phyloP scores from a whole-genome alignment of 1,140 invertebrate genomes.

The Ips nitidus region DNA sequence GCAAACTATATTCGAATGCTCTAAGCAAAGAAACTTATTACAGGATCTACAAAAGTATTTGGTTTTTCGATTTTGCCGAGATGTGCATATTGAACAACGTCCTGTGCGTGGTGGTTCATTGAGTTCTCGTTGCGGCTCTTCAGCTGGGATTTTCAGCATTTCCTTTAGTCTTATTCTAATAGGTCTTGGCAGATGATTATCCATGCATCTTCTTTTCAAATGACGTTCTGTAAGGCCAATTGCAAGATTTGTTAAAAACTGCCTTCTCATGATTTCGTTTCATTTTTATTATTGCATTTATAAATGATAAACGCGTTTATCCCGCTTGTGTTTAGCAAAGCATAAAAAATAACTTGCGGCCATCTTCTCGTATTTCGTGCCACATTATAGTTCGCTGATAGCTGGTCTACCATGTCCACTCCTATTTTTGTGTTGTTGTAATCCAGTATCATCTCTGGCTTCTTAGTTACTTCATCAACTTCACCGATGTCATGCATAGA shows the following conservation, averaged over 20 bases:
- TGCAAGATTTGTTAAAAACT: not conserved
- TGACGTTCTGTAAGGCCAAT: not conserved
- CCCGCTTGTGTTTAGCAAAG: constrained; percentile 1
- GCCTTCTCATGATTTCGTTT: not conserved
- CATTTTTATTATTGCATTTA: constrained; percentile 12
- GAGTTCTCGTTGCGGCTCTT: constrained; percentile 17
- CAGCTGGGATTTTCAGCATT: not conserved
- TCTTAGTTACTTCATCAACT: not conserved
- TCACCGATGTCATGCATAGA: constrained; percentile 8
- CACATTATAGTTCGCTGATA: constrained; percentile 44
- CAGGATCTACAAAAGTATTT: constrained; percentile 14
- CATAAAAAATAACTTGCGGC: constrained; percentile 47
- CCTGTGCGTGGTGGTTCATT: constrained; percentile 17
- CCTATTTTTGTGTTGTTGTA: constrained; percentile 44
- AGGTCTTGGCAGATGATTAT: not conserved
- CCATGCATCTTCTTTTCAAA: not conserved
- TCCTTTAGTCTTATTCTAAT: constrained; percentile 23
- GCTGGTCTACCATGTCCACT: constrained; percentile 46
- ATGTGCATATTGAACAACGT: not conserved
- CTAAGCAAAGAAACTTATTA: constrained; percentile 22
- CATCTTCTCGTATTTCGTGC: constrained; percentile 45
- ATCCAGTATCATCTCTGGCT: constrained; percentile 42
- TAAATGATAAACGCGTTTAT: constrained; percentile 9
- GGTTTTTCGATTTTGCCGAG: constrained; percentile 16
- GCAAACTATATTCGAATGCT: not conserved